Conservation (phyloP, 1,140 invertebrate genomes). For the Caenorhabditis tropicalis region DNA sequence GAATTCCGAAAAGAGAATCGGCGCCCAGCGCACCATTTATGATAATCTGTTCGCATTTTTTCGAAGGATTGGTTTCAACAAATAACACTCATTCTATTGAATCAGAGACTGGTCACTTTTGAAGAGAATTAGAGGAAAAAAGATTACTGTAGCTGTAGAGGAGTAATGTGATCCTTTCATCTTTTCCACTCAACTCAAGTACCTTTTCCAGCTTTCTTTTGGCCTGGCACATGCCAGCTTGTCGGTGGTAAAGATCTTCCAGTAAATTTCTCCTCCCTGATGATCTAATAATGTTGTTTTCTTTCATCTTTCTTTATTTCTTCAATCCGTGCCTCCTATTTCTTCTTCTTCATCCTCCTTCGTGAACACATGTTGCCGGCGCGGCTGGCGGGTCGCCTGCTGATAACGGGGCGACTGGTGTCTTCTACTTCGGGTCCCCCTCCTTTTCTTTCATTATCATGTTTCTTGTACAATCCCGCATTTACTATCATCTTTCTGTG, state of each 20-base stretch:
- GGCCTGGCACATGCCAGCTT: background rate
- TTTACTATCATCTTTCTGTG: background rate
- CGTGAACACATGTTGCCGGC: constrained; percentile 37
- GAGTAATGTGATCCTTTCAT: constrained; percentile 10
- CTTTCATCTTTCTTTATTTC: background rate
- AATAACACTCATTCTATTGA: background rate
- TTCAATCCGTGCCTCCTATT: background rate
- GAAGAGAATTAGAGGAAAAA: background rate
- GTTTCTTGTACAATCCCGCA: constrained; percentile 29
- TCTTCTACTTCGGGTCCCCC: background rate
- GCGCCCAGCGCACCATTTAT: constrained; percentile 7
- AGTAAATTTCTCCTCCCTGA: background rate
- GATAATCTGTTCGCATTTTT: constrained; percentile 34
- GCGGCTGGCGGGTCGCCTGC: constrained; percentile 22
- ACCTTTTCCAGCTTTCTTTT: background rate
- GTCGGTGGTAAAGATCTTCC: background rate
- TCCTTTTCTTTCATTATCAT: constrained; percentile 25
- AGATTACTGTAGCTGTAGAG: constrained; percentile 1
- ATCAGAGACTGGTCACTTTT: constrained; percentile 1
- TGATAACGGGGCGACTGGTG: constrained; percentile 9
- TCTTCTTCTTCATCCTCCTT: background rate
- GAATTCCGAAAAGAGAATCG: background rate
- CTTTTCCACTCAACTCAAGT: constrained; percentile 2
- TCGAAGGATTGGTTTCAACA: background rate
- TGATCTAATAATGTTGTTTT: constrained; percentile 34